Conservation (phyloP, 2,113 vertebrate genomes). For the Mormoops blainvillei region DNA sequence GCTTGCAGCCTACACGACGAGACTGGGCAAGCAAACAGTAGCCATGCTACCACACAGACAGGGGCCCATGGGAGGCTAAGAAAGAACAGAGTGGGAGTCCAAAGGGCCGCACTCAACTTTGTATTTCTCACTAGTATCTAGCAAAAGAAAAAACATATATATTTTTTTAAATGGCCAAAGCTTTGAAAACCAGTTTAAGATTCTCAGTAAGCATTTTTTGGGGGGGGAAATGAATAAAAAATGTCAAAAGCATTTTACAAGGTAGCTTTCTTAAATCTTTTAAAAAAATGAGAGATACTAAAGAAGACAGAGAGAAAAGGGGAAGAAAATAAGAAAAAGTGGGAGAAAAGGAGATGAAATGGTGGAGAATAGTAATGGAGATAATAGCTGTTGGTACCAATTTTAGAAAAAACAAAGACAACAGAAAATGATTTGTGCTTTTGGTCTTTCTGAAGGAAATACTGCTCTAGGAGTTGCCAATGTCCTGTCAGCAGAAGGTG, state of each 20-base stretch:
- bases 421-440: not conserved
- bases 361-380: not conserved
- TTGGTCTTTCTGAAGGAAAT: not conserved
- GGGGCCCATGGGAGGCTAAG: not conserved
- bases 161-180: not conserved
- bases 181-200: not conserved
- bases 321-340: not conserved
- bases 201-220: not conserved
- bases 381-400: not conserved
- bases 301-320: not conserved
- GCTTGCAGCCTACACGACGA: not conserved
- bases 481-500: not conserved
- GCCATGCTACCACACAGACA: not conserved
- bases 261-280: not conserved
- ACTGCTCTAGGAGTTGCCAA: not conserved
- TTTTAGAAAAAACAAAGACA: not conserved
- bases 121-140: not conserved
- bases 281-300: not conserved
- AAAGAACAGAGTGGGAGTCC: not conserved
- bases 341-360: not conserved
- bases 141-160: not conserved
- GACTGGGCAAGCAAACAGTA: not conserved
- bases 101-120: not conserved
- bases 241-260: not conserved
- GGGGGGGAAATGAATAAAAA: not conserved